Percentiles rank a stretch among this genome's conserved stretches.
phyloP scores from a whole-genome alignment of 2,113 vertebrate species.

The Bucco capensis region DNA sequence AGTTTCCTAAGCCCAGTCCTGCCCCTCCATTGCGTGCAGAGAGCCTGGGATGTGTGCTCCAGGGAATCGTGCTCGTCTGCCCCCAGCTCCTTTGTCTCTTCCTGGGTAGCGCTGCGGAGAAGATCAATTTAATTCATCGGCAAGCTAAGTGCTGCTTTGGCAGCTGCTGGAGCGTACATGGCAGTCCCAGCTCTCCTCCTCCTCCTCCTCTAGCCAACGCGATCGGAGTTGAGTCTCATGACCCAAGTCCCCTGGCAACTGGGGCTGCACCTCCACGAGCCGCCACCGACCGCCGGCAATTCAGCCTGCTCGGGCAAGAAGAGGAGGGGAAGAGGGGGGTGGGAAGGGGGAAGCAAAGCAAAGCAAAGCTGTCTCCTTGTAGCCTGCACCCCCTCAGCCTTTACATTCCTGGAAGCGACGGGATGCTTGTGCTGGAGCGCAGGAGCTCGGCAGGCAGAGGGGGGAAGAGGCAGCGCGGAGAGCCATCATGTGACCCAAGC shows the following conservation, averaged over 20 bases:
- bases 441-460: slow-evolving; percentile 20
- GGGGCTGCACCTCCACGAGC: slow-evolving; percentile 7
- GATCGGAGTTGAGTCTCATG: slow-evolving; percentile 16
- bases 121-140: slow-evolving; percentile 5
- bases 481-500: slow-evolving; percentile 55
- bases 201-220: not conserved
- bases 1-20: slow-evolving; percentile 25
- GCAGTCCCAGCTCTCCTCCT: slow-evolving; percentile 43
- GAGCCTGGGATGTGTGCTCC: not conserved
- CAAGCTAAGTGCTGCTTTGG: slow-evolving; percentile 13
- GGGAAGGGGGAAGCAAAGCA: not conserved
- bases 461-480: slow-evolving; percentile 25
- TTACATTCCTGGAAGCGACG: slow-evolving; percentile 43
- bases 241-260: slow-evolving; percentile 1
- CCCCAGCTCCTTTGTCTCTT: slow-evolving; percentile 5
- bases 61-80: not conserved
- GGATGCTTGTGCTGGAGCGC: slow-evolving; percentile 3
- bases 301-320: not conserved
- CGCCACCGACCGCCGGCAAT: not conserved
- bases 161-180: not conserved
- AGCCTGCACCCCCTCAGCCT: slow-evolving; percentile 13
- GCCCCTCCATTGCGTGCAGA: slow-evolving; percentile 29
- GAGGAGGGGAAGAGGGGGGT: not conserved
- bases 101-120: not conserved
- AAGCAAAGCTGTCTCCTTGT: slow-evolving; percentile 11